Evolutionary conservation across 2,113 vertebrate species (phyloP).

Genomic region (Mobula hypostoma): DNA sequence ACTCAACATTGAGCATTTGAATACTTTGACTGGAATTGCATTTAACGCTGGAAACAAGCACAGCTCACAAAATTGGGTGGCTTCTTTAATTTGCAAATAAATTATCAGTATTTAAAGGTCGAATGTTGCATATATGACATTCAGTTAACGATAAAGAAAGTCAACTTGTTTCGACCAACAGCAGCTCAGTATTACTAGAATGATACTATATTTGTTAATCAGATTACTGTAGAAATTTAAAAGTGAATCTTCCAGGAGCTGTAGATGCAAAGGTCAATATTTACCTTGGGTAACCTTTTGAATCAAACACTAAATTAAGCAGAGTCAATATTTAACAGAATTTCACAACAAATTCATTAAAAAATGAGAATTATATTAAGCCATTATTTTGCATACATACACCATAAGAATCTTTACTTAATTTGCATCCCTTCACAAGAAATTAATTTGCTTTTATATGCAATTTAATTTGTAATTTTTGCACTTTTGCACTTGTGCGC

Average conservation of each 20-base stretch:
- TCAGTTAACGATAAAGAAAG: background rate
- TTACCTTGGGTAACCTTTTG: constrained; percentile 27
- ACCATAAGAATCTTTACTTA: background rate
- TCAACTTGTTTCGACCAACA: background rate
- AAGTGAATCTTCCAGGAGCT: constrained; percentile 11
- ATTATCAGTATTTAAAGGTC: background rate
- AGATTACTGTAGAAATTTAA: constrained; percentile 13
- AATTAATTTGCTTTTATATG: constrained; percentile 8
- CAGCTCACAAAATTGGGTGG: no score
- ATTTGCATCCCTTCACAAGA: background rate
- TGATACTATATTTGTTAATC: constrained; percentile 12
- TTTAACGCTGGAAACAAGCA: background rate
- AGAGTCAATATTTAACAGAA: constrained; percentile 23
- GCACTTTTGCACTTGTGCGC: no score
- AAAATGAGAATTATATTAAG: constrained; percentile 28
- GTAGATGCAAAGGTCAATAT: constrained; percentile 33
- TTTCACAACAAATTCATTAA: constrained; percentile 14
- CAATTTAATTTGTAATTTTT: background rate
- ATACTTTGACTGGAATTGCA: background rate
- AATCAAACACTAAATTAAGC: background rate
- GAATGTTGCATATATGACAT: background rate
- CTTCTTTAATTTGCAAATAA: background rate
- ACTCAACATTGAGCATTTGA: no score
- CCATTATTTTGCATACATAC: background rate
- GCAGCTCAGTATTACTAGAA: constrained; percentile 20